Evolutionary conservation across 1,140 invertebrate species (phyloP).

Genomic region (Streblospio benedicti): DNA sequence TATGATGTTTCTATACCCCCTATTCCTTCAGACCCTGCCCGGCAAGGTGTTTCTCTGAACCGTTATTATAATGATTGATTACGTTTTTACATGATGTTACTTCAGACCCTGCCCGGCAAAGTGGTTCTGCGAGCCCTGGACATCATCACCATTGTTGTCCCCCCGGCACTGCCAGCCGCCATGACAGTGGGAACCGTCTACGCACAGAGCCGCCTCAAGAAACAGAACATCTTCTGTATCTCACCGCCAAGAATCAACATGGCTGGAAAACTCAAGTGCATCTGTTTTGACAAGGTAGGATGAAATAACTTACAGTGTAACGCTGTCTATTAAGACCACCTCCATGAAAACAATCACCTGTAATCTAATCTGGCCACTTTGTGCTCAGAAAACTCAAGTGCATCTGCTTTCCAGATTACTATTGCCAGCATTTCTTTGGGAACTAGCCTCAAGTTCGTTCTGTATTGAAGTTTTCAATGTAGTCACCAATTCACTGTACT

Average conservation of each 20-base stretch:
- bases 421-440: no score
- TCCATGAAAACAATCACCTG: no score
- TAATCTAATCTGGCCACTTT: no score
- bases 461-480: no score
- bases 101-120: background rate
- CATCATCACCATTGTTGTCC: slow-evolving; percentile 89
- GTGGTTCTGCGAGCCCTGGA: slow-evolving; percentile 75
- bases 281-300: slow-evolving; percentile 89
- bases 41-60: slow-evolving; percentile 62
- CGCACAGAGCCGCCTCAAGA: slow-evolving; percentile 59
- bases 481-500: no score
- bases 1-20: no score
- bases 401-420: no score
- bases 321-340: no score
- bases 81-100: no score
- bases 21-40: background rate
- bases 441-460: no score
- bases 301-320: background rate
- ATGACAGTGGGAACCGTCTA: slow-evolving; percentile 85
- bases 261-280: slow-evolving; percentile 81
- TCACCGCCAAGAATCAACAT: slow-evolving; percentile 85
- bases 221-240: slow-evolving; percentile 82
- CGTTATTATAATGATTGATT: no score
- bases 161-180: slow-evolving; percentile 89
- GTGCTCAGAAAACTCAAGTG: no score